These are phyloP conservation scores for Cyanoderma ruficeps DNA, from an alignment of 2,113 vertebrate species.

Conservation along the genomic window DNA sequence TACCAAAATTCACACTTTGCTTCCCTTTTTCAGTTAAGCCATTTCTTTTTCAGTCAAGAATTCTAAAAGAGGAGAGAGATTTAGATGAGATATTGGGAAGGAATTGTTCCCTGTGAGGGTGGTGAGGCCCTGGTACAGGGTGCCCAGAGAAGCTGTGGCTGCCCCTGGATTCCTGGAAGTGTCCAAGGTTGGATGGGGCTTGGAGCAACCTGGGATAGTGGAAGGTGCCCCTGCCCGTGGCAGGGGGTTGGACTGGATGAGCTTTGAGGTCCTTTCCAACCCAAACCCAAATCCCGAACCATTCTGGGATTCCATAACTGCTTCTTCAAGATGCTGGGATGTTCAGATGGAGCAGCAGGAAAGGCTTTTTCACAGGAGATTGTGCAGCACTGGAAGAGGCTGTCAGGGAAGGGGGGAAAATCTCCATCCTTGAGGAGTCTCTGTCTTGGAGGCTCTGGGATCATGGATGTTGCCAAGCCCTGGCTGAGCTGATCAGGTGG, in stretches of 20 bases:
- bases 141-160: not conserved
- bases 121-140: rapidly evolving
- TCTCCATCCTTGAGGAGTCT: not conserved
- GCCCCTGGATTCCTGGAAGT: not conserved
- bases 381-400: not conserved
- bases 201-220: not conserved
- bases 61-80: not conserved
- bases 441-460: not conserved
- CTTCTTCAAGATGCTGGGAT: not conserved
- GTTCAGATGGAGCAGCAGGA: not conserved
- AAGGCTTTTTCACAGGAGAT: not conserved
- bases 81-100: not conserved
- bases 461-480: not conserved
- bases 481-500: not conserved
- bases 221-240: not conserved
- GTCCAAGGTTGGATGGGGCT: rapidly evolving
- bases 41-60: not conserved
- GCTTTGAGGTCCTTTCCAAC: not conserved
- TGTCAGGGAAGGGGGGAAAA: not conserved
- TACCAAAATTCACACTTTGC: not conserved
- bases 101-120: not conserved
- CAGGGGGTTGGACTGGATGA: rapidly evolving
- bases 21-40: not conserved
- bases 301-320: not conserved
- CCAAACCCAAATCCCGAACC: not conserved